Base-by-base conservation (phyloP, 2,113 vertebrate genomes). In the Semnornis frantzii region DNA sequence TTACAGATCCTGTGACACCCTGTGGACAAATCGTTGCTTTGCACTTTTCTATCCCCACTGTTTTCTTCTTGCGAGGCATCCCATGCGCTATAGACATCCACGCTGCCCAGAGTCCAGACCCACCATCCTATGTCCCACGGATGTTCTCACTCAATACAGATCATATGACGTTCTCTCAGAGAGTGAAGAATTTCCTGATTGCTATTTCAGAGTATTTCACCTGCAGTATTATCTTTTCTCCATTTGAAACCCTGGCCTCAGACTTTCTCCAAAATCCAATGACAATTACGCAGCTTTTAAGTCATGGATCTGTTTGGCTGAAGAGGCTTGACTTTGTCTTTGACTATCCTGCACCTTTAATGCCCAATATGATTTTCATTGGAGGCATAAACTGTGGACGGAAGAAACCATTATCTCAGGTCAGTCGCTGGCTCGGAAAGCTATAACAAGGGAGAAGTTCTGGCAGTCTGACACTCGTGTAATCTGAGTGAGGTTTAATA, bases 1-100 rank as follows among this genome's bases (percentile, higher is more conserved):
- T 99, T 10, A 98, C 98, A 0, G 99, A 99, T 83, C 99, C 99
- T 2, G 92, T 99, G 72, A 78, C 97, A 9, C 98, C 98, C 0
- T 99, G 98, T 6, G 98, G 99, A 27, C 44, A 98, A 34, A 96
- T 99, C 15, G 58, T 99, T 73, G 97, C 98, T 15, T 95, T 97
- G 25, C 42, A 96, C 9, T 97, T 99, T 75, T 97, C 96, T 19
- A 92, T 99, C 31, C 98, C 99, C 6, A 74, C 68, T 0, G 90
- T 99, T 23, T 98, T 97, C 94, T 98, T 99, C 82, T 84, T 98
- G 69, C 86, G 96, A 4, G 80, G 71, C 1, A 3, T 99, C 44
- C 98, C 98, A 0, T 99, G 98, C 13, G 66, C 91, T 27, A 39
- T 98, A 31, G 98, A 99, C 4, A 2, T 11, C 1, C 90, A 24